Evolutionary conservation across 53 echinoderm and acorn worm genomes (phyloP), one percentile per base, ranked within the genome.

Genomic region (Antedon mediterranea): DNA sequence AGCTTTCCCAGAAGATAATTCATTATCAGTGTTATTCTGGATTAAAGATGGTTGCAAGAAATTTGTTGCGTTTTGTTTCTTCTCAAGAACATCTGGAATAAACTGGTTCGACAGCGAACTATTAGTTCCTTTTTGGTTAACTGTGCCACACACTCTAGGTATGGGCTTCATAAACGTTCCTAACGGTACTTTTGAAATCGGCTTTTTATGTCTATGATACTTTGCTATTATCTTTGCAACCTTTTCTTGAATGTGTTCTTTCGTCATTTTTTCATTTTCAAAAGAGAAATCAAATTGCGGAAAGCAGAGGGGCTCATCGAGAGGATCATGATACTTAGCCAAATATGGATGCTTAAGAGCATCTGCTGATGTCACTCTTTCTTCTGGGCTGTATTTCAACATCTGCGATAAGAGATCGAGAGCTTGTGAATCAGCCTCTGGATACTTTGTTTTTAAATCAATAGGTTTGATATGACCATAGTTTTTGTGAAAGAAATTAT

Each of bases 211-310:
- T 83, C 81, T 75, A 75, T 98, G 84, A 78, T 92, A 98, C 76
- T 98, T 92, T 57, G 90, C 78, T 37, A 98, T 98, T 86, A 98
- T 90, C 71, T 98, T 93, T 9, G 88, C 89, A 57, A 98, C 83
- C 34, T 90, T 87, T 42, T 90, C 90, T 32, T 84, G 71, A 71
- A 98, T 93, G 72, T 98, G 93, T 31, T 98, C 93, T 71, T 76
- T 86, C 5, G 34, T 88, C 82, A 93, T 88, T 9, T 90, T 86
- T 1, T 82, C 81, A 43, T 86, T 83, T 78, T 98, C 98, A 74
- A 98, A 98, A 29, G 89, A 87, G 79, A 98, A 98, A 75, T 98
- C 98, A 90, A 98, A 98, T 42, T 78, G 75, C 6, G 98, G 98
- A 27, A 82, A 82, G 77, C 98, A 98, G 30, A 83, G 76, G 0